A percentile compares a stretch with the other conserved stretches of the same genome.
These are phyloP conservation scores for Catamblyrhynchus diadema DNA, from an alignment of 2,797 vertebrate genomes.

Conservation along the genomic window DNA sequence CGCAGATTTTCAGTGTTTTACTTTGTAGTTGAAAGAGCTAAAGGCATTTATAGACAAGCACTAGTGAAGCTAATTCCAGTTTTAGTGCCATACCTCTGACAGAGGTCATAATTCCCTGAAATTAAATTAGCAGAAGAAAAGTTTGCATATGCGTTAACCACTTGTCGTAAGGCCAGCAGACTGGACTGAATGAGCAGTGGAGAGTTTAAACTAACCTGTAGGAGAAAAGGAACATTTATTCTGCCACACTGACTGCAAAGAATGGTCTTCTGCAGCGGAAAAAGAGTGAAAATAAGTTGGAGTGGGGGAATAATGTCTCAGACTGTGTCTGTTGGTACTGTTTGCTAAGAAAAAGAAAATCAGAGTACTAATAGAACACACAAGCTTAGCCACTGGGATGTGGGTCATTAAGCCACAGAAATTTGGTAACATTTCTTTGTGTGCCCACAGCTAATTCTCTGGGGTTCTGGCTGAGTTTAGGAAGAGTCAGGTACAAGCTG, in stretches of 20 bases:
- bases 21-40: neutral
- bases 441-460: neutral
- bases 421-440: neutral
- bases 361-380: neutral
- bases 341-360: neutral
- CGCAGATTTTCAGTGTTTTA: neutral
- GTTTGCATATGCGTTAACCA: neutral
- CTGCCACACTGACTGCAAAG: neutral
- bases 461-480: neutral
- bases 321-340: neutral
- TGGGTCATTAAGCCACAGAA: neutral
- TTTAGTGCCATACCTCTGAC: neutral
- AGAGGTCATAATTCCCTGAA: neutral
- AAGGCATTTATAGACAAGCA: neutral
- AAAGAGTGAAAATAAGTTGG: neutral
- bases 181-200: neutral
- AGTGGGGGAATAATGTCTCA: neutral
- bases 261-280: neutral
- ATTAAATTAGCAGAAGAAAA: neutral
- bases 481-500: neutral
- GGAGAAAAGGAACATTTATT: conserved; percentile 4
- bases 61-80: neutral
- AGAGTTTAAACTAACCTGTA: neutral
- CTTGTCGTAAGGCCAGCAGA: neutral
- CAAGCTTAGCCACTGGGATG: neutral